Evolutionary conservation across 1,140 invertebrate genomes (phyloP), one percentile per base, ranked within the genome.

Genomic region (Drosophila nikananu): DNA sequence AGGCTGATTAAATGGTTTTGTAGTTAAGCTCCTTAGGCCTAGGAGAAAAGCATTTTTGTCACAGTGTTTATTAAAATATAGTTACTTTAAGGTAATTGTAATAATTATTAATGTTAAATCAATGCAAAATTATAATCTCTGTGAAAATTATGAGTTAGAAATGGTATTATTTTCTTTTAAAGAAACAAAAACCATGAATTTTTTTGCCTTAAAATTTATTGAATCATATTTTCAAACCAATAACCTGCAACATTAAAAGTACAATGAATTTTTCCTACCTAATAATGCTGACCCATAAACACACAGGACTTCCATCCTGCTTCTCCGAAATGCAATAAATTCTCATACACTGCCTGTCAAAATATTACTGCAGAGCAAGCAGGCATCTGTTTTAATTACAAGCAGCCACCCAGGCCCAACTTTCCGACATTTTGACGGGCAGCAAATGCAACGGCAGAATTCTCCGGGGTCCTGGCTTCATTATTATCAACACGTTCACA

Each of bases 401-500:
- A 57, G 35, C 21, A 25, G 21, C 42, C 48, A 64, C 48, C 23
- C 52, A 32, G 66, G 65, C 27, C 49, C 30, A 63, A 54, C 58
- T 81, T 63, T 70, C 59, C 21, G 55, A 76, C 71, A 81, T 71
- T 70, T 60, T 81, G 78, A 81, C 42, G 59, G 58, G 44, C 17
- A n/a, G 54, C 54, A 57, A 57, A 57, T 57, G 54, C 54, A 57
- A 39, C 54, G 35, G 35, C 2, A 19, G 44, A 51, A 64, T 63
- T 27, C 74, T 52, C 51, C 39, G 13, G 75, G 42, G 46, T 71
- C 67, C 60, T 64, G 63, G 65, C 75, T 83, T 59, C 78, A 81
- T 81, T 87, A 89, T 81, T 90, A 86, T 90, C 86, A 81, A 84
- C 86, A 89, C 86, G 83, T 81, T 90, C 67, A 55, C 81, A 62